phyloP scores from a whole-genome alignment of 2,113 vertebrate species.

The Salvelinus alpinus region DNA sequence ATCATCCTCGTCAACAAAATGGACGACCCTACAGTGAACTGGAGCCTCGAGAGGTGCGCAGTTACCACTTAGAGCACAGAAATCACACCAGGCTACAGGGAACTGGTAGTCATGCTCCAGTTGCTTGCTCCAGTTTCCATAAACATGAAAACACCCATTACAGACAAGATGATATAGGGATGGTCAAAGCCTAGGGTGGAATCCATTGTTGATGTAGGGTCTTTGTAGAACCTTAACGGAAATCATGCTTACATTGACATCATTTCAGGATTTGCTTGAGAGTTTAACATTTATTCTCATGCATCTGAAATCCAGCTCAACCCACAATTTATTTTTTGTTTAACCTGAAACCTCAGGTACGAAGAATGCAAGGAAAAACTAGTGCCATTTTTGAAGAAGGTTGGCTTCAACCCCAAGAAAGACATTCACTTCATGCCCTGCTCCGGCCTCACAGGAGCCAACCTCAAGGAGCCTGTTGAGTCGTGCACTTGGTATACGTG shows the following conservation, averaged over 20 bases:
- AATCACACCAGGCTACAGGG: neutral
- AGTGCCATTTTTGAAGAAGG: slow-evolving; percentile 91
- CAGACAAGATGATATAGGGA: neutral
- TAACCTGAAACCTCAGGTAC: slow-evolving; percentile 69
- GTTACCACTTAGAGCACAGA: neutral
- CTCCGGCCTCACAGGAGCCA: slow-evolving; percentile 88
- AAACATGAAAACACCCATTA: neutral
- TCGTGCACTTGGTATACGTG: slow-evolving; percentile 89
- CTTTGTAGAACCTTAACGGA: no score
- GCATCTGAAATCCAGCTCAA: neutral
- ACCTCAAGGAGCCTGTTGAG: slow-evolving; percentile 86
- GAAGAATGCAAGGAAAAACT: slow-evolving; percentile 94
- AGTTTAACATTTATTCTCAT: no score
- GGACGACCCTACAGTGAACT: slow-evolving; percentile 91
- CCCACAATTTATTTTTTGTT: neutral
- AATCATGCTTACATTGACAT: no score
- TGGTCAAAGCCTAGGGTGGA: no score
- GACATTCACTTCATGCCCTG: slow-evolving; percentile 94
- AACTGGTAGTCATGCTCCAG: neutral
- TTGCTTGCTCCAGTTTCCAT: neutral
- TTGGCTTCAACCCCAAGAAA: slow-evolving; percentile 92
- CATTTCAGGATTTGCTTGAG: no score
- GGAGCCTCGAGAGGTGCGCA: slow-evolving; percentile 85
- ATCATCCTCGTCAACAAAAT: slow-evolving; percentile 93
- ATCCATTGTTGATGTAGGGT: no score